Conservation (phyloP, 37 sponge, comb jelly and placozoan genomes). For the Tethya wilhelma region DNA sequence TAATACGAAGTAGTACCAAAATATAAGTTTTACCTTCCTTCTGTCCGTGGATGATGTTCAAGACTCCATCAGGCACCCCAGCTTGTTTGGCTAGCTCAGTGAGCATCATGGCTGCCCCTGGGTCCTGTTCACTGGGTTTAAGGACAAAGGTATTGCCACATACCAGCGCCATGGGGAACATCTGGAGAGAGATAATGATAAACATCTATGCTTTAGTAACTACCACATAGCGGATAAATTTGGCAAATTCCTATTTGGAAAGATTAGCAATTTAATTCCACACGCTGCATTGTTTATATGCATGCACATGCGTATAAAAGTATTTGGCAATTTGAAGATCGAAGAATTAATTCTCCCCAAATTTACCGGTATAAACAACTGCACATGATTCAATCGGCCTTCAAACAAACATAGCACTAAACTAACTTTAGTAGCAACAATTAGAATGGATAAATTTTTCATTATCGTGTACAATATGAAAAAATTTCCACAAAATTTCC, state of each 20-base stretch:
- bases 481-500: neutral
- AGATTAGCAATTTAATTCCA: too few species aligned
- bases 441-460: neutral
- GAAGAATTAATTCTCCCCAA: too few species aligned
- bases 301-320: too few species aligned
- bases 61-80: slow-evolving; percentile 93
- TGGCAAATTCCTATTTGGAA: too few species aligned
- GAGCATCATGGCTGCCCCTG: slow-evolving; percentile 89
- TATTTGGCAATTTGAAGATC: too few species aligned
- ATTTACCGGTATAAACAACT: too few species aligned
- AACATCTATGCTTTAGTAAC: too few species aligned
- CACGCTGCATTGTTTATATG: too few species aligned
- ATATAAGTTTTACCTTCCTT: slow-evolving; percentile 52
- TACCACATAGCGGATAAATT: too few species aligned
- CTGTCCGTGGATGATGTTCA: slow-evolving; percentile 96
- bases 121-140: slow-evolving; percentile 97
- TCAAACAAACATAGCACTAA: too few species aligned
- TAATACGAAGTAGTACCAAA: neutral
- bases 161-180: slow-evolving; percentile 97
- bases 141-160: slow-evolving; percentile 95
- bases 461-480: neutral
- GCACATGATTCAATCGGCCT: too few species aligned
- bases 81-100: slow-evolving; percentile 90
- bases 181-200: slow-evolving; percentile 45
- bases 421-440: neutral